These are phyloP conservation scores for Regulus satrapa DNA, from an alignment of 2,113 vertebrate genomes.

Conservation along the genomic window DNA sequence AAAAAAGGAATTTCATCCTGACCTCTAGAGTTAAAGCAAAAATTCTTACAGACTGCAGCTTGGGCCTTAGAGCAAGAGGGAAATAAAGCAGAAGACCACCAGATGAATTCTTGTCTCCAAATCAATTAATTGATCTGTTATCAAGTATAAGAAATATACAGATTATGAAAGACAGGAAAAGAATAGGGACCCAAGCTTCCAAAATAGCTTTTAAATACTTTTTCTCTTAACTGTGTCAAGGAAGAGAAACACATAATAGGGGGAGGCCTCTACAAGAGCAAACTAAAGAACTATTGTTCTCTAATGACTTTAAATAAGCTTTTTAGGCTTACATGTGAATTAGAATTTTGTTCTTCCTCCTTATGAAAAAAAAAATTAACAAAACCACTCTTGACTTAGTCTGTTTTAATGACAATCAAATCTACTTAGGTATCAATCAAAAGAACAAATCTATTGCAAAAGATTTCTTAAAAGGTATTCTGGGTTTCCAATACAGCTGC, in stretches of 20 bases:
- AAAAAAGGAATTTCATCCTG: neutral
- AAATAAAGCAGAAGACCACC: neutral
- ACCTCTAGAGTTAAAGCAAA: neutral
- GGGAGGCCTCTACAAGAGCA: constrained; percentile 48
- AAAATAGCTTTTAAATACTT: constrained; percentile 45
- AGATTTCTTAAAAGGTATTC: constrained; percentile 15
- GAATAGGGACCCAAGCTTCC: neutral
- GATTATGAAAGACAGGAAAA: constrained; percentile 17
- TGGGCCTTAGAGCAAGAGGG: neutral
- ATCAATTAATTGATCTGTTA: neutral
- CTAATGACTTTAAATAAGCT: constrained; percentile 66
- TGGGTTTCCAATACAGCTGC: neutral
- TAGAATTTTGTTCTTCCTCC: constrained; percentile 15
- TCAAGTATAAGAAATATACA: neutral
- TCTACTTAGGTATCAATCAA: constrained; percentile 41
- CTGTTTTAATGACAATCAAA: constrained; percentile 28
- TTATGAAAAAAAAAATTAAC: neutral
- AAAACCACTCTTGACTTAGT: neutral
- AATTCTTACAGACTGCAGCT: neutral
- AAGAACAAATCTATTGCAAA: neutral
- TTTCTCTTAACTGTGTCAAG: constrained; percentile 12
- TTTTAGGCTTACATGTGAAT: constrained; percentile 30
- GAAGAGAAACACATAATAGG: constrained; percentile 18
- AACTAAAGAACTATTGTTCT: constrained; percentile 59
- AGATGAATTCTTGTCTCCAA: neutral